Evolutionary conservation across 2,888 invertebrate species (phyloP).

Genomic region (Dolichopus griseipennis): DNA sequence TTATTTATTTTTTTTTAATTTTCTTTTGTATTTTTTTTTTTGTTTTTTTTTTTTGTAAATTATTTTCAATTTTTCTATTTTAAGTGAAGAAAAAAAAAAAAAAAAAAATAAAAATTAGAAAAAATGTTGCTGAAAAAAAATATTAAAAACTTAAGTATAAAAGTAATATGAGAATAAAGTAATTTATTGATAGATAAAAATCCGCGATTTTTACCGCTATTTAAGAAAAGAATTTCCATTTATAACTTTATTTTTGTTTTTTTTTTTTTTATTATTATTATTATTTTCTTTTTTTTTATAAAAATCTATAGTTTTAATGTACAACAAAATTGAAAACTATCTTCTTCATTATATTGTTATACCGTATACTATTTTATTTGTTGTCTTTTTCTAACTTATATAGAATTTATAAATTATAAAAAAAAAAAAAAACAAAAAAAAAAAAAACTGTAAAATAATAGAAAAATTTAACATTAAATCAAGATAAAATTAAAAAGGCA

Average conservation of each 20-base stretch:
- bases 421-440: too few species aligned
- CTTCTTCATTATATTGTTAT: too few species aligned
- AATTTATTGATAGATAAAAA: constrained; percentile 3
- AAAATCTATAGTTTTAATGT: background rate
- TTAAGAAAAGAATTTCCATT: constrained; percentile 6
- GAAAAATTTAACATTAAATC: background rate
- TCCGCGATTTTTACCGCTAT: constrained; percentile 6
- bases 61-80: background rate
- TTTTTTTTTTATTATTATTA: background rate
- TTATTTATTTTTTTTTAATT: background rate
- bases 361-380: background rate
- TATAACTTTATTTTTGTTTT: constrained; percentile 1
- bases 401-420: too few species aligned
- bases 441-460: too few species aligned
- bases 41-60: background rate
- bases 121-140: background rate
- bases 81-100: background rate
- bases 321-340: background rate
- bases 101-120: background rate
- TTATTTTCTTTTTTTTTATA: background rate
- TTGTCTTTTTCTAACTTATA: too few species aligned
- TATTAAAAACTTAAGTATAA: background rate
- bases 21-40: background rate
- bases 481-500: background rate
- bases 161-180: background rate